A percentile compares a stretch with the other conserved stretches of the same genome.
These are phyloP conservation scores for Phallusia fumigata DNA, from an alignment of 23 tunicate genomes.

Conservation along the genomic window DNA sequence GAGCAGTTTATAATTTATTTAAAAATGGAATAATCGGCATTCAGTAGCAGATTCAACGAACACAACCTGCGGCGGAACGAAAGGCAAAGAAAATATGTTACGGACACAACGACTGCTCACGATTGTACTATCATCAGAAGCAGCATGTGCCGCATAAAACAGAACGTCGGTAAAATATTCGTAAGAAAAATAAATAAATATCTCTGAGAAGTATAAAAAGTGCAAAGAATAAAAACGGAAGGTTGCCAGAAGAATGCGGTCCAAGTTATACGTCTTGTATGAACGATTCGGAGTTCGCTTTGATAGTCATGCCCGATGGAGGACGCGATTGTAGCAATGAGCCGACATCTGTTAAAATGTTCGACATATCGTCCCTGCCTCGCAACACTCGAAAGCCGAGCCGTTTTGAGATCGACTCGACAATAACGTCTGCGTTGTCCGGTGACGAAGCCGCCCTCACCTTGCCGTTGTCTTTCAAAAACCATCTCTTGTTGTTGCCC, in stretches of 20 bases:
- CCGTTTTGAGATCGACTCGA: background rate
- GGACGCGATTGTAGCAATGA: background rate
- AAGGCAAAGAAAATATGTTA: background rate
- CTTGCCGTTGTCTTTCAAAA: background rate
- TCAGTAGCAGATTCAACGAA: background rate
- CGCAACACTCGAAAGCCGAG: background rate
- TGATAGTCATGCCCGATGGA: background rate
- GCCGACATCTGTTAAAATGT: background rate
- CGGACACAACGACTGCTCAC: background rate
- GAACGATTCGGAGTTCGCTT: background rate
- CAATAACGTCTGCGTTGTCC: background rate
- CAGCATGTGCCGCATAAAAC: slow-evolving; percentile 3
- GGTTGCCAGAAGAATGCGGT: background rate
- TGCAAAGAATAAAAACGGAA: slow-evolving; percentile 1
- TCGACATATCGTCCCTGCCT: background rate
- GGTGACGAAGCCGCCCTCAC: background rate
- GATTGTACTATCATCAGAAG: background rate
- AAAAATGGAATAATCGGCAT: background rate
- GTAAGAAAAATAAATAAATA: background rate
- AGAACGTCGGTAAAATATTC: background rate
- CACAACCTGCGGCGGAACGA: background rate
- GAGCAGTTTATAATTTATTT: background rate
- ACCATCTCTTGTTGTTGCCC: background rate
- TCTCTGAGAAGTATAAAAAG: slow-evolving; percentile 8
- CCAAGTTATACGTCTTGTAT: background rate